phyloP scores from a whole-genome alignment of 2,888 invertebrate species.

The Eupithecia pulchellata region DNA sequence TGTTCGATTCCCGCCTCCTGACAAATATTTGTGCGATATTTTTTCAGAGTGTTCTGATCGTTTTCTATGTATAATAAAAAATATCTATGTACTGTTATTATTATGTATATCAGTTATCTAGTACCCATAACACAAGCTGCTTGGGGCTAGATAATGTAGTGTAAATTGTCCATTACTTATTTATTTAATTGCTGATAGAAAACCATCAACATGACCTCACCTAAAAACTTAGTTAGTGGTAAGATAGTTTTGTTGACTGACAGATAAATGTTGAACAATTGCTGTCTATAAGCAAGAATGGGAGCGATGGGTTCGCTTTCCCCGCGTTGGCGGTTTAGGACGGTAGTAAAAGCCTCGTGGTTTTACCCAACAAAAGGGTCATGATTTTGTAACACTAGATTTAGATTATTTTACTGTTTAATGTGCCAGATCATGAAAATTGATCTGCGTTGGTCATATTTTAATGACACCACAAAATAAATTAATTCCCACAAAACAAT shows the following conservation, averaged over 20 bases:
- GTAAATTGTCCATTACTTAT: no score
- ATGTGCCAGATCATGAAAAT: constrained; percentile 7
- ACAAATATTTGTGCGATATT: no score
- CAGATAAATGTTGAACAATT: no score
- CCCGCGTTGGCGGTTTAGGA: neutral
- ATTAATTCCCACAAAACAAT: constrained; percentile 55
- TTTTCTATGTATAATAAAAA: no score
- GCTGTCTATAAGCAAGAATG: neutral
- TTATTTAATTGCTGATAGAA: neutral
- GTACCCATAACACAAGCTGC: no score
- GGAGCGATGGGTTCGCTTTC: neutral
- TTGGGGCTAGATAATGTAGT: no score
- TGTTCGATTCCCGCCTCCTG: no score
- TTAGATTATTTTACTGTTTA: neutral
- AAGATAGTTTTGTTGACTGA: no score
- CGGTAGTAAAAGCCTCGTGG: neutral
- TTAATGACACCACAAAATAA: constrained; percentile 46
- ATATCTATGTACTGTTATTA: no score
- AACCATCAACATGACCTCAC: neutral
- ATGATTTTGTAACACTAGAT: neutral
- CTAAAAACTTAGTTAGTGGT: neutral
- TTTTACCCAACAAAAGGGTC: neutral
- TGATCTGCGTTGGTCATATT: constrained; percentile 28
- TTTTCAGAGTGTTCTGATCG: no score
- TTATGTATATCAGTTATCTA: no score